phyloP scores from a whole-genome alignment of 2,797 vertebrate genomes.

The Characodon lateralis region DNA sequence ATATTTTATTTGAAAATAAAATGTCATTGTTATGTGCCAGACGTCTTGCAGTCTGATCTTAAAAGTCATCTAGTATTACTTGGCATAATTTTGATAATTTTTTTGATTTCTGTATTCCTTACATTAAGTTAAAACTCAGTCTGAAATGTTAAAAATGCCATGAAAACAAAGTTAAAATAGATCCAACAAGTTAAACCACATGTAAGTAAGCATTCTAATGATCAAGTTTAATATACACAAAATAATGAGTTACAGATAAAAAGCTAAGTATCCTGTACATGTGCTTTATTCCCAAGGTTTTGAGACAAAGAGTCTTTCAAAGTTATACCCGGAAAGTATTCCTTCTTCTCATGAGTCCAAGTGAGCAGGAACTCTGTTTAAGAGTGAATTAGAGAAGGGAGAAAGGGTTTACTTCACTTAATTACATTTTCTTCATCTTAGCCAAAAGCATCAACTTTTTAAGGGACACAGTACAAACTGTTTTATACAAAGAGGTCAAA shows the following conservation, averaged over 20 bases:
- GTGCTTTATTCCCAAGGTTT: not conserved
- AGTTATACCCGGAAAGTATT: not conserved
- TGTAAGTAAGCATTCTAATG: not conserved
- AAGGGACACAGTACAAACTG: constrained; percentile 51
- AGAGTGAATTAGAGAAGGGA: not conserved
- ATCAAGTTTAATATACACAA: not conserved
- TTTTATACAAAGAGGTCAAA: constrained; percentile 58
- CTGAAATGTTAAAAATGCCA: not conserved
- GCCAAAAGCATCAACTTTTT: constrained; percentile 41
- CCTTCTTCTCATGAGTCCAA: not conserved
- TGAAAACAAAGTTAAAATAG: not conserved
- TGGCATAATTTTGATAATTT: too few relatives aligned
- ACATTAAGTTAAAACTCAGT: not conserved
- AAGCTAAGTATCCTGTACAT: not conserved
- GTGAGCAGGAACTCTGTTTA: not conserved
- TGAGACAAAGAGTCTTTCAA: not conserved
- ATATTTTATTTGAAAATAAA: too few relatives aligned
- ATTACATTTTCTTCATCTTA: constrained; percentile 12
- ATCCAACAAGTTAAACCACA: not conserved
- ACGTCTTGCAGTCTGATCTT: too few relatives aligned
- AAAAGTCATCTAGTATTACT: too few relatives aligned
- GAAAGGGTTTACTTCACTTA: not conserved
- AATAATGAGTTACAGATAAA: not conserved
- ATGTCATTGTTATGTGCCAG: too few relatives aligned
- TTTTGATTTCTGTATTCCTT: too few relatives aligned